A percentile compares a stretch with the other conserved stretches of the same genome.
phyloP scores from a whole-genome alignment of 2,797 vertebrate genomes.

The Limosa lapponica region DNA sequence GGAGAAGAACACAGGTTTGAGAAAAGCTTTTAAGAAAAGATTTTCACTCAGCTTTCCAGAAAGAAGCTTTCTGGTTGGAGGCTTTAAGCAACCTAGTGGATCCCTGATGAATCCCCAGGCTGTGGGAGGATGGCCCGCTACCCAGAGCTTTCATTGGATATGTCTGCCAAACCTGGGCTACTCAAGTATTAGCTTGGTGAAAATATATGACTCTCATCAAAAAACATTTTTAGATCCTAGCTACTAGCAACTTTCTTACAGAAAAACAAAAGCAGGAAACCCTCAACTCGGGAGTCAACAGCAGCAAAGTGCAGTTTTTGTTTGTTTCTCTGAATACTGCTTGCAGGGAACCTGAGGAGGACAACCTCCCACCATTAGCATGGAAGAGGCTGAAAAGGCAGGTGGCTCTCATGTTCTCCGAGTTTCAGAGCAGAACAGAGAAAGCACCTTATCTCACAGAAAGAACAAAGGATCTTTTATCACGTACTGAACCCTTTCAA shows the following conservation, averaged over 20 bases:
- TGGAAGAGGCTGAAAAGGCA: not conserved
- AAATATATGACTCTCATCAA: not conserved
- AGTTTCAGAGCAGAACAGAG: not conserved
- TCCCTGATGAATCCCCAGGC: not conserved
- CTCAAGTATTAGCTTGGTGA: not conserved
- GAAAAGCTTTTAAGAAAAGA: not conserved
- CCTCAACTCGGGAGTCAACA: not conserved
- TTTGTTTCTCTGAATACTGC: not conserved
- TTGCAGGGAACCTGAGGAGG: not conserved
- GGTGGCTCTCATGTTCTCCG: fast-evolving
- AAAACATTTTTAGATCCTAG: not conserved
- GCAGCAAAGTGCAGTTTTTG: not conserved
- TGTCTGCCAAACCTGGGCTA: not conserved
- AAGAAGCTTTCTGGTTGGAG: not conserved
- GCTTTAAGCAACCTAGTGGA: not conserved
- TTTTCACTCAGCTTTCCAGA: not conserved
- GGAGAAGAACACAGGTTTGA: fast-evolving
- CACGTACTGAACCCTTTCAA: not conserved
- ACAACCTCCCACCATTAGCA: not conserved
- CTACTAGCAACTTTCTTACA: not conserved
- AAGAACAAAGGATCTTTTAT: not conserved
- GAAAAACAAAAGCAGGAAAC: not conserved
- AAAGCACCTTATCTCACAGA: not conserved
- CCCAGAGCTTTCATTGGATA: not conserved
- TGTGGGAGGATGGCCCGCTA: not conserved